phyloP scores from a whole-genome alignment of 2,113 vertebrate genomes.

The Vireo altiloquus region DNA sequence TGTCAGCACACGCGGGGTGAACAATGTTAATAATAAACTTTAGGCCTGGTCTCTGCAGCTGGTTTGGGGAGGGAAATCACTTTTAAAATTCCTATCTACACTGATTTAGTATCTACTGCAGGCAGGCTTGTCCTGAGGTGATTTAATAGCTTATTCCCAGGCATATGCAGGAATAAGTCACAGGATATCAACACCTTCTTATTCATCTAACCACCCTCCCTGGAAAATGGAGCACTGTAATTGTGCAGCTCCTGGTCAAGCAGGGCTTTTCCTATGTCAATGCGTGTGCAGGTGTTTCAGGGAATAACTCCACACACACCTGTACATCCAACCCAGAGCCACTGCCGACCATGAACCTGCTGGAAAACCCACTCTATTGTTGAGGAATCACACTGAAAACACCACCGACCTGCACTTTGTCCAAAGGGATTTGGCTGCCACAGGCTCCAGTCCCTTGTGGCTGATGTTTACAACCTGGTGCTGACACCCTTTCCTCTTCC shows the following conservation, averaged over 20 bases:
- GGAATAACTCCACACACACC: not conserved
- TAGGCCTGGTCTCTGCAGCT: not conserved
- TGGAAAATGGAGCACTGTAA: not conserved
- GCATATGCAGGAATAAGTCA: not conserved
- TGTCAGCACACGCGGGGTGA: not conserved
- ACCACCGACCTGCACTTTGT: rapidly evolving
- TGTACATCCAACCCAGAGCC: not conserved
- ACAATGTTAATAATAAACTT: not conserved
- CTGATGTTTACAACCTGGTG: not conserved
- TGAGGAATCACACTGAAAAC: not conserved
- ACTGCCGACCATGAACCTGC: not conserved
- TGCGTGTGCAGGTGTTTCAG: rapidly evolving
- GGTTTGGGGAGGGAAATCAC: not conserved
- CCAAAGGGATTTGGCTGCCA: not conserved
- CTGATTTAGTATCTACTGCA: not conserved
- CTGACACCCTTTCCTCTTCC: not conserved
- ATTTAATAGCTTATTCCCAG: not conserved
- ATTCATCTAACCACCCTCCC: not conserved
- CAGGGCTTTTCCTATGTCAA: not conserved
- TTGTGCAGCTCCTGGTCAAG: not conserved
- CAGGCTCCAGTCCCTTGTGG: rapidly evolving
- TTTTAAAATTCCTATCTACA: not conserved
- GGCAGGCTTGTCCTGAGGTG: not conserved
- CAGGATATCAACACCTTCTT: not conserved
- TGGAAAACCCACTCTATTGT: not conserved